phyloP scores from a whole-genome alignment of 2,113 vertebrate species.

The Rousettus leschenaultii region DNA sequence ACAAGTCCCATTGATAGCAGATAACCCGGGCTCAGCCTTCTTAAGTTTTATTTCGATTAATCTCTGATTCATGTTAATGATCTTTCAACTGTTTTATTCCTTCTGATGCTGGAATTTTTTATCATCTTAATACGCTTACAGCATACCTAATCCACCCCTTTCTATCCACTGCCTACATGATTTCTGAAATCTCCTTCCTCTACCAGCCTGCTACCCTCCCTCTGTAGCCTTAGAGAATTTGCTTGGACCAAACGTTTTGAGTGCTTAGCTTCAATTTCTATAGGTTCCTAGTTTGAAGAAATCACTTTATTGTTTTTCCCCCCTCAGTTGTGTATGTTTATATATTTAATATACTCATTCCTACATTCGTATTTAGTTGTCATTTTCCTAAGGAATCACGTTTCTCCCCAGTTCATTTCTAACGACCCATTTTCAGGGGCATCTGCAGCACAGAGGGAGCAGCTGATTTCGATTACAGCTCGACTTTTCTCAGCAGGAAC shows the following conservation, averaged over 20 bases:
- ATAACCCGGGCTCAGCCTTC: constrained; percentile 73
- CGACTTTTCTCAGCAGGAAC: not conserved
- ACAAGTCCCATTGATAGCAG: constrained; percentile 73
- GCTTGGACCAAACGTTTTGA: not conserved
- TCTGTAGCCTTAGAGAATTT: not conserved
- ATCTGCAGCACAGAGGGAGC: constrained; percentile 36
- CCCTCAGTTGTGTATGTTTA: not conserved
- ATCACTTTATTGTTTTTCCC: not conserved
- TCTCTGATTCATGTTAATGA: constrained; percentile 75
- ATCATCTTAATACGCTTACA: constrained; percentile 32
- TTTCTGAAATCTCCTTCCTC: not conserved
- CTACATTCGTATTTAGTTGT: constrained; percentile 33
- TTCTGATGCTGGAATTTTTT: constrained; percentile 65
- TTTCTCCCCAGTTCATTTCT: constrained; percentile 32
- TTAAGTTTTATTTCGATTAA: constrained; percentile 70
- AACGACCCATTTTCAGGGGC: constrained; percentile 1
- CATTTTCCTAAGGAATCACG: not conserved
- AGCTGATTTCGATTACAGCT: constrained; percentile 49
- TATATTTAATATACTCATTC: not conserved
- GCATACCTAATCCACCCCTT: constrained; percentile 21
- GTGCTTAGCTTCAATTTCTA: not conserved
- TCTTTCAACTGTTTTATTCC: constrained; percentile 75
- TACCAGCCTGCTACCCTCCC: rapidly evolving
- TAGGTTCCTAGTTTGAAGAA: not conserved
- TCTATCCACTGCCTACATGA: not conserved